Percentiles rank a stretch among this genome's conserved stretches.
These are phyloP conservation scores for Pseudochaenichthys georgianus DNA, from an alignment of 2,797 vertebrate species.

Conservation along the genomic window DNA sequence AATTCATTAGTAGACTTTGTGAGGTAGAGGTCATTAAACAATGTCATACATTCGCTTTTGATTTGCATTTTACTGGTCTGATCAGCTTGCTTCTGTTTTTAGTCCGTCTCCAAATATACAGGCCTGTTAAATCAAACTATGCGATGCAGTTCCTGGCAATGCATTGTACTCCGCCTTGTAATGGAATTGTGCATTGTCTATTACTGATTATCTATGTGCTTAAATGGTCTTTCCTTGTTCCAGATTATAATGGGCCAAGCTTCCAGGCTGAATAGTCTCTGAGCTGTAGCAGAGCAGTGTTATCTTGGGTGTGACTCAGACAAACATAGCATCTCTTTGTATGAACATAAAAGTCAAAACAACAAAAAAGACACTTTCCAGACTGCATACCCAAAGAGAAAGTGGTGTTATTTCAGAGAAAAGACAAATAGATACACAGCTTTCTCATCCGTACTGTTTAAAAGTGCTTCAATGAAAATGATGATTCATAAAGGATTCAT, in stretches of 20 bases:
- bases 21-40: slow-evolving; percentile 68
- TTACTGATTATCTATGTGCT: slow-evolving; percentile 24
- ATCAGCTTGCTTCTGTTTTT: slow-evolving; percentile 40
- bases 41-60: slow-evolving; percentile 50
- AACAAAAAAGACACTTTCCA: slow-evolving; percentile 15
- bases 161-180: slow-evolving; percentile 29
- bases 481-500: neutral
- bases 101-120: slow-evolving; percentile 22
- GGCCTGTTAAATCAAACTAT: slow-evolving; percentile 28
- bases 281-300: slow-evolving; percentile 61
- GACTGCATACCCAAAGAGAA: slow-evolving; percentile 11
- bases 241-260: slow-evolving; percentile 27
- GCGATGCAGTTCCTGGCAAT: slow-evolving; percentile 11
- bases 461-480: neutral
- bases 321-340: slow-evolving; percentile 18
- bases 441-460: slow-evolving; percentile 3
- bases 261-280: slow-evolving; percentile 13
- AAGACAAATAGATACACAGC: neutral
- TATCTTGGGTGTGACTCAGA: slow-evolving; percentile 54
- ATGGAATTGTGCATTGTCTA: slow-evolving; percentile 37
- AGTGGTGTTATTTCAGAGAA: slow-evolving; percentile 6
- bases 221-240: slow-evolving; percentile 23
- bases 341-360: slow-evolving; percentile 41
- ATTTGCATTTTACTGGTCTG: slow-evolving; percentile 46
- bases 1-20: slow-evolving; percentile 70